Evolutionary conservation across 2,888 invertebrate genomes (phyloP).

Genomic region (Sarcophaga caerulescens): DNA sequence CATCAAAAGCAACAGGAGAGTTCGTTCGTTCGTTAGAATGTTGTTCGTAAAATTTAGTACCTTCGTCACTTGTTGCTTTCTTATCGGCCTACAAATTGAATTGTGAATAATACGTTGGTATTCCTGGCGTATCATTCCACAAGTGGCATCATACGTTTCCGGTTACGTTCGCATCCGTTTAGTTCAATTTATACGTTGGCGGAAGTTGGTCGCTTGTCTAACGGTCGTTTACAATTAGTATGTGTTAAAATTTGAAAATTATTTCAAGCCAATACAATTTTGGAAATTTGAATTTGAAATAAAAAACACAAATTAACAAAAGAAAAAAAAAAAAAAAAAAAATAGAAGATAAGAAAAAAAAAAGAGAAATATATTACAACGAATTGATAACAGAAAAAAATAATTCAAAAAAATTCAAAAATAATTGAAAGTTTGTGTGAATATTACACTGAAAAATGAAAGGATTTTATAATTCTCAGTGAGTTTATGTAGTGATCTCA

Average conservation of each 20-base stretch:
- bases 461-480: too few relatives aligned
- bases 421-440: too few relatives aligned
- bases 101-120: conserved; percentile 58
- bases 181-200: conserved; percentile 68
- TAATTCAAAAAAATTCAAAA: too few relatives aligned
- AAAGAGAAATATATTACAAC: too few relatives aligned
- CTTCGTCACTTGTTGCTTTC: conserved; percentile 64
- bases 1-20: conserved; percentile 25
- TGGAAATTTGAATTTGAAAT: background rate
- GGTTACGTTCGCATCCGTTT: conserved; percentile 72
- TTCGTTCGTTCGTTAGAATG: conserved; percentile 59
- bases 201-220: conserved; percentile 69
- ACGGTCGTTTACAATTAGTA: conserved; percentile 55
- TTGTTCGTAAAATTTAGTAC: conserved; percentile 71
- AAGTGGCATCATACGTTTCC: conserved; percentile 78
- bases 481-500: background rate
- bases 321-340: too few relatives aligned
- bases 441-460: too few relatives aligned
- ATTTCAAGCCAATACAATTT: background rate
- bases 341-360: too few relatives aligned
- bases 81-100: conserved; percentile 56
- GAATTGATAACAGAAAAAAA: too few relatives aligned
- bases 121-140: conserved; percentile 73
- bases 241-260: conserved; percentile 17
- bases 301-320: too few relatives aligned